A percentile compares a stretch with the other conserved stretches of the same genome.
These are phyloP conservation scores for Atta cephalotes DNA, from an alignment of 1,140 invertebrate species.

Conservation along the genomic window DNA sequence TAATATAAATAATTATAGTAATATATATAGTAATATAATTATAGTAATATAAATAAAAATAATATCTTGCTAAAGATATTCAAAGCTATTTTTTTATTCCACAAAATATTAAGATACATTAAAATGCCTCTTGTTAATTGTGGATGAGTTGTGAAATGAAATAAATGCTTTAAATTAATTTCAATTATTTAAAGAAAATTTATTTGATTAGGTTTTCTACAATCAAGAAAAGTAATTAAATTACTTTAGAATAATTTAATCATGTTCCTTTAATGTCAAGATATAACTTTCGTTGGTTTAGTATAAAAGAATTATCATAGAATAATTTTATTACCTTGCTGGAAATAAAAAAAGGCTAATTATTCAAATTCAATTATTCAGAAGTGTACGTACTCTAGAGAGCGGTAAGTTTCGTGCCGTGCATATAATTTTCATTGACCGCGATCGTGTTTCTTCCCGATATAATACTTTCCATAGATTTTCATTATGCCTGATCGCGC, in stretches of 20 bases:
- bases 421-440: slow-evolving; percentile 42
- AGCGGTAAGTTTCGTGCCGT: slow-evolving; percentile 23
- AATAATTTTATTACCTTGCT: slow-evolving; percentile 23
- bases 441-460: slow-evolving; percentile 33
- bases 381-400: neutral
- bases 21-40: too few species aligned
- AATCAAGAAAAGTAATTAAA: slow-evolving; percentile 20
- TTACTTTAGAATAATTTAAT: neutral
- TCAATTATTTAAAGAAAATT: slow-evolving; percentile 1
- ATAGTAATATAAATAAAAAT: neutral
- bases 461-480: slow-evolving; percentile 49
- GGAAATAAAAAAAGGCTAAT: neutral
- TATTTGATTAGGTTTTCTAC: neutral
- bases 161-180: slow-evolving; percentile 1
- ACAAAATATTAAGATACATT: neutral
- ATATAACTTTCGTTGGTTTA: neutral
- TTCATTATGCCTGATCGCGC: slow-evolving; percentile 44
- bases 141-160: neutral
- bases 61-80: neutral
- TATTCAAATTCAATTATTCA: slow-evolving; percentile 24
- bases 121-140: neutral
- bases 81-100: neutral
- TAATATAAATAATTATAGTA: neutral
- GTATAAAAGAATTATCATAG: neutral
- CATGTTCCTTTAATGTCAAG: slow-evolving; percentile 10